Percentiles rank a stretch among this genome's conserved stretches.
Evolutionary conservation across 2,113 vertebrate genomes (phyloP).

Genomic region (Cebus imitator): DNA sequence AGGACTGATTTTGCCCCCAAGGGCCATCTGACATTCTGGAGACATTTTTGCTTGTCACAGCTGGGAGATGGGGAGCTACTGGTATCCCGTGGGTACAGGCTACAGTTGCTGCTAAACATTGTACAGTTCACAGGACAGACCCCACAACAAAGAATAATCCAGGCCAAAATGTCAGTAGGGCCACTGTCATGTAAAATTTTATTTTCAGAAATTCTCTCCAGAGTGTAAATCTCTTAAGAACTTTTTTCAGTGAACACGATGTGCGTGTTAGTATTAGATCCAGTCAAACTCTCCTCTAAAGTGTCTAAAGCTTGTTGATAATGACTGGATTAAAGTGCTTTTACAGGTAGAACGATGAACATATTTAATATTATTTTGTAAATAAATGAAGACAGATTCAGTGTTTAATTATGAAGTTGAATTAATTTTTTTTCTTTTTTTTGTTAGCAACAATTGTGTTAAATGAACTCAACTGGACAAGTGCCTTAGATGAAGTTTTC

Average conservation of each 20-base stretch:
- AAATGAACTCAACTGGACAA: constrained; percentile 98
- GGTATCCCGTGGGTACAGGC: neutral
- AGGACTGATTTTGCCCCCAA: neutral
- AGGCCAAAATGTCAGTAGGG: neutral
- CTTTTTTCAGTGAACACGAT: no score
- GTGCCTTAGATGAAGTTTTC: constrained; percentile 93
- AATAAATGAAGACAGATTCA: neutral
- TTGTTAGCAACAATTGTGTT: constrained; percentile 93
- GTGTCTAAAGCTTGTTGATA: neutral
- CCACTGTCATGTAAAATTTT: neutral
- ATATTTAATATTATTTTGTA: neutral
- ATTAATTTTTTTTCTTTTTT: constrained; percentile 28
- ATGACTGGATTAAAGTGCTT: neutral
- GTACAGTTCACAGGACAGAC: neutral
- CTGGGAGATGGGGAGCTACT: no score
- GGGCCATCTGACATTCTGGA: neutral
- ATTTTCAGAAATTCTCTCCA: neutral
- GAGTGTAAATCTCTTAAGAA: no score
- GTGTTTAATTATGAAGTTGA: neutral
- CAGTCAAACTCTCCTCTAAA: no score
- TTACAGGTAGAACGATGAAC: neutral
- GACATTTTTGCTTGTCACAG: neutral
- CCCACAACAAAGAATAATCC: no score
- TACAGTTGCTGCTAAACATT: neutral
- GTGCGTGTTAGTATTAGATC: no score